phyloP scores from a whole-genome alignment of 2,113 vertebrate species.

The Sigmodon hispidus region DNA sequence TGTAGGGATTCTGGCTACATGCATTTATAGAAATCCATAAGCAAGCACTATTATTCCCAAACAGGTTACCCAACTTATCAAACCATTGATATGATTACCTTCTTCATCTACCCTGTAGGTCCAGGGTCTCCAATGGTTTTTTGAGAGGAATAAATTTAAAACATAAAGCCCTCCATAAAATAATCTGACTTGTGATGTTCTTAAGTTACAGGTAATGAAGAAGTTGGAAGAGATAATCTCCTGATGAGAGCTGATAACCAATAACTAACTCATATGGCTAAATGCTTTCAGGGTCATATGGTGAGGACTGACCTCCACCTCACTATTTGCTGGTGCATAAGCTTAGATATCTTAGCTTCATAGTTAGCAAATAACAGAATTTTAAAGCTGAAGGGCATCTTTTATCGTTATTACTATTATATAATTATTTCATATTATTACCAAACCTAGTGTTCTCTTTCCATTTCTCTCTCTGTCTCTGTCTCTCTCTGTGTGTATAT shows the following conservation, averaged over 20 bases:
- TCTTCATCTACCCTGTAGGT: background rate
- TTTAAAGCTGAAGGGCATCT: background rate
- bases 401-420: background rate
- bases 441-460: background rate
- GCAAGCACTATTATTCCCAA: background rate
- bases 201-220: background rate
- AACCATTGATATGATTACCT: background rate
- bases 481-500: background rate
- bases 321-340: background rate
- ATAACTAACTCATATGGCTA: background rate
- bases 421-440: background rate
- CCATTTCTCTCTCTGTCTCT: too few relatives aligned
- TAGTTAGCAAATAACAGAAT: background rate
- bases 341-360: background rate
- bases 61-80: background rate
- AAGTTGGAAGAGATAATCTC: background rate
- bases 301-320: background rate
- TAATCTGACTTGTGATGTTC: background rate
- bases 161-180: background rate
- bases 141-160: background rate
- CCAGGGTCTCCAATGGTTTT: background rate
- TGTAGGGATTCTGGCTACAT: background rate
- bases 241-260: background rate
- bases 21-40: background rate
- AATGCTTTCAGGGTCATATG: background rate